Conservation (phyloP, 2,888 invertebrate genomes). For the Cantharis flavilabris region DNA sequence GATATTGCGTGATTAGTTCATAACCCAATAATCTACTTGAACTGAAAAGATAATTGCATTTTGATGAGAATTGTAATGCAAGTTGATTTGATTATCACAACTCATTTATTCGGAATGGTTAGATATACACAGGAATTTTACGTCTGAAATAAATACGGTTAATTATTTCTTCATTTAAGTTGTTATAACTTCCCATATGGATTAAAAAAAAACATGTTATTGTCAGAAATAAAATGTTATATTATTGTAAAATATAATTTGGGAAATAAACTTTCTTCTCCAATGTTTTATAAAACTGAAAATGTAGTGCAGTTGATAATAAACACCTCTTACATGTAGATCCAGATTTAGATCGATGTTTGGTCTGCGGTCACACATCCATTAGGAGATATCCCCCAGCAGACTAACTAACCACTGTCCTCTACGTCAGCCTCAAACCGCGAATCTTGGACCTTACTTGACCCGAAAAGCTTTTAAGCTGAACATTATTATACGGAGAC, state of each 20-base stretch:
- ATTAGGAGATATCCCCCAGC: conserved; percentile 43
- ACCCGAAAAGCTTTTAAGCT: conserved; percentile 38
- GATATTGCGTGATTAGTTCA: background rate
- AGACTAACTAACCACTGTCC: conserved; percentile 20
- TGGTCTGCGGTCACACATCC: conserved; percentile 44
- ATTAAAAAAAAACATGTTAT: too few species aligned
- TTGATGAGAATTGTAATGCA: background rate
- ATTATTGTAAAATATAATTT: background rate
- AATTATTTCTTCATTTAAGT: too few species aligned
- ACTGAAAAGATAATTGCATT: background rate
- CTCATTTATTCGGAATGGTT: background rate
- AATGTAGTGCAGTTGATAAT: conserved; percentile 2
- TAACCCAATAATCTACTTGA: background rate
- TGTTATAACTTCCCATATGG: too few species aligned
- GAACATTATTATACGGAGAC: conserved; percentile 34
- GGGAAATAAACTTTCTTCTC: background rate
- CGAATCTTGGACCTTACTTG: conserved; percentile 30
- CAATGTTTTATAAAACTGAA: background rate
- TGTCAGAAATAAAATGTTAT: background rate
- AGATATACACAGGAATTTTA: background rate
- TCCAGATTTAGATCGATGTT: conserved; percentile 39
- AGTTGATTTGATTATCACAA: background rate
- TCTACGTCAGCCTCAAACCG: conserved; percentile 25
- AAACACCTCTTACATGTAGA: conserved; percentile 16
- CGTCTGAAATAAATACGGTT: too few species aligned